phyloP scores from a whole-genome alignment of 2,797 vertebrate species.

The Tragopan temminckii region DNA sequence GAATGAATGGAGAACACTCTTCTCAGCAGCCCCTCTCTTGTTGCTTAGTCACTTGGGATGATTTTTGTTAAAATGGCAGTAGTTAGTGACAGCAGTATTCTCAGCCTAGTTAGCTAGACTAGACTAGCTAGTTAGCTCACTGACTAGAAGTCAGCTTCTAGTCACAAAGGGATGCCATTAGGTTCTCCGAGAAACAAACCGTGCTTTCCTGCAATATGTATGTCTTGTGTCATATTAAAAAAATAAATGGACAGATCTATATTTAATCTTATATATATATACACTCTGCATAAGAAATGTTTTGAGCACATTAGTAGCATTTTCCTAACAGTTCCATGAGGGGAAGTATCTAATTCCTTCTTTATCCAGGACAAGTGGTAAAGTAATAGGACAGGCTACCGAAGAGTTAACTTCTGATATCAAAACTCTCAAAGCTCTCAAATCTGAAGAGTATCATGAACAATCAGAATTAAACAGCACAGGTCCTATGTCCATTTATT shows the following conservation, averaged over 20 bases:
- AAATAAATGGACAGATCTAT: too few relatives aligned
- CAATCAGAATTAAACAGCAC: background rate
- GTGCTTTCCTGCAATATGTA: background rate
- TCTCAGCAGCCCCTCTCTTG: background rate
- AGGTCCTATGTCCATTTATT: background rate
- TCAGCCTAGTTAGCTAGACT: background rate
- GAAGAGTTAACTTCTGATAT: background rate
- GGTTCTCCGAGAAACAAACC: background rate
- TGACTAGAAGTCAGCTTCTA: too few relatives aligned
- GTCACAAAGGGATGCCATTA: background rate
- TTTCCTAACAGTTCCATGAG: background rate
- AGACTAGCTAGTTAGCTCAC: too few relatives aligned
- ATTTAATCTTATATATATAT: background rate
- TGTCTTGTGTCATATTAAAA: background rate
- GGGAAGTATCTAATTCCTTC: background rate
- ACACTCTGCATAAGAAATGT: background rate
- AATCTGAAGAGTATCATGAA: background rate
- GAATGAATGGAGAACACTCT: background rate
- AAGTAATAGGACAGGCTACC: background rate
- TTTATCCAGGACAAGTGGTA: background rate
- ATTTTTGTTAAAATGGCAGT: background rate
- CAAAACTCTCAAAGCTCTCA: background rate
- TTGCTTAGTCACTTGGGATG: slow-evolving; percentile 13
- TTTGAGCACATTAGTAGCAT: background rate
- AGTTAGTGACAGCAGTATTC: background rate